These are phyloP conservation scores for Festucalex cinctus DNA, from an alignment of 2,113 vertebrate genomes.

Conservation along the genomic window DNA sequence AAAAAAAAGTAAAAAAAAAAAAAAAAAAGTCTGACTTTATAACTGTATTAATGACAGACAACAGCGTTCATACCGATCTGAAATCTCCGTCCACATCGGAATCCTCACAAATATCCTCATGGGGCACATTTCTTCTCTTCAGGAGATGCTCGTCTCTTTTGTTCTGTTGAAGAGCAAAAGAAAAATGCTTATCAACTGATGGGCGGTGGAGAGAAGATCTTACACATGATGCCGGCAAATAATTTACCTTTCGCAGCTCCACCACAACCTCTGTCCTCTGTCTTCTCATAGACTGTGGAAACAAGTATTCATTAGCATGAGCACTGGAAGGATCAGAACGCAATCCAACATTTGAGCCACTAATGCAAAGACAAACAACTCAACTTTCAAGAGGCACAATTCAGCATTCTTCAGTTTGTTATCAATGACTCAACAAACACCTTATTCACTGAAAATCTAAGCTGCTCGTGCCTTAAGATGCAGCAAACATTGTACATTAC, in stretches of 20 bases:
- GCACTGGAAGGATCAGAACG: not conserved
- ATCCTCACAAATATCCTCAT: constrained; percentile 95
- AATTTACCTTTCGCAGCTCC: constrained; percentile 92
- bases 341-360: not conserved
- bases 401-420: too few relatives aligned
- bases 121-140: constrained; percentile 95
- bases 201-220: not conserved
- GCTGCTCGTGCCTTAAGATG: too few relatives aligned
- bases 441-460: too few relatives aligned
- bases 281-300: constrained; percentile 92
- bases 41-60: too few relatives aligned
- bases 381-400: too few relatives aligned
- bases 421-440: too few relatives aligned
- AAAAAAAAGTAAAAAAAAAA: too few relatives aligned
- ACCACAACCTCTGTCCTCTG: constrained; percentile 98
- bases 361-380: not conserved
- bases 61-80: constrained; percentile 90
- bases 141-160: constrained; percentile 97
- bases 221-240: not conserved
- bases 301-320: constrained; percentile 2
- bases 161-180: constrained; percentile 72
- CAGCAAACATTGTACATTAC: too few relatives aligned
- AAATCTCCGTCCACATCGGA: constrained; percentile 94
- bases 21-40: too few relatives aligned
- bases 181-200: not conserved